Evolutionary conservation across 2,797 vertebrate genomes (phyloP).

Genomic region (Phrynocephalus guinanensis): DNA sequence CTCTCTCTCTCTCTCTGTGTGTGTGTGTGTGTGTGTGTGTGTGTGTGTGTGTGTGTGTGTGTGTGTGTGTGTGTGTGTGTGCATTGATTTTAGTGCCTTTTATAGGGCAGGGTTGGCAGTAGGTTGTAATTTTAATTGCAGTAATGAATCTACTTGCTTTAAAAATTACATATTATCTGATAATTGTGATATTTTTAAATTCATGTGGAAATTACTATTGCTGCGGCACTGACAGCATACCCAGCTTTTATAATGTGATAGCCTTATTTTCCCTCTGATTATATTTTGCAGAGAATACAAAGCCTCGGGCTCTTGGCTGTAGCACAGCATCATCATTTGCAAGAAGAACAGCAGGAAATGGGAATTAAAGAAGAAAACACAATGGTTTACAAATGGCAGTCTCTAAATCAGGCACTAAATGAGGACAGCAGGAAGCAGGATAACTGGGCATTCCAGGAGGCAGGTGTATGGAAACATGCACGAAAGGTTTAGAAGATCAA

Average conservation of each 20-base stretch:
- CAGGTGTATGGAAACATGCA: background rate
- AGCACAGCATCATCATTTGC: constrained; percentile 62
- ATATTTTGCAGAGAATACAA: constrained; percentile 61
- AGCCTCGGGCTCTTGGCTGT: constrained; percentile 66
- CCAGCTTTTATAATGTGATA: constrained; percentile 56
- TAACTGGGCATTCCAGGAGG: background rate
- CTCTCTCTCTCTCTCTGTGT: too few relatives aligned
- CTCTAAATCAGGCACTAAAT: constrained; percentile 35
- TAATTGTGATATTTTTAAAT: constrained; percentile 63
- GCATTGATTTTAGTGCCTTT: background rate
- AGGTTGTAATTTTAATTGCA: background rate
- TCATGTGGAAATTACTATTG: constrained; percentile 68
- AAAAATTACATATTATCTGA: constrained; percentile 62
- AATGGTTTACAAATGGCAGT: constrained; percentile 35
- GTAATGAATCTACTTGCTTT: background rate
- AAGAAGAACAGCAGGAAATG: constrained; percentile 52
- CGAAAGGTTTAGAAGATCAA: background rate
- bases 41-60: too few relatives aligned
- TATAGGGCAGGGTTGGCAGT: background rate
- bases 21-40: background rate
- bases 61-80: background rate
- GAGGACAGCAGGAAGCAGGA: background rate
- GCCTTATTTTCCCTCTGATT: constrained; percentile 69
- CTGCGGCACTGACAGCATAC: constrained; percentile 55
- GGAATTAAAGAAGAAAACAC: constrained; percentile 55